phyloP scores from a whole-genome alignment of 2,888 invertebrate genomes.

The Cantharis rustica region DNA sequence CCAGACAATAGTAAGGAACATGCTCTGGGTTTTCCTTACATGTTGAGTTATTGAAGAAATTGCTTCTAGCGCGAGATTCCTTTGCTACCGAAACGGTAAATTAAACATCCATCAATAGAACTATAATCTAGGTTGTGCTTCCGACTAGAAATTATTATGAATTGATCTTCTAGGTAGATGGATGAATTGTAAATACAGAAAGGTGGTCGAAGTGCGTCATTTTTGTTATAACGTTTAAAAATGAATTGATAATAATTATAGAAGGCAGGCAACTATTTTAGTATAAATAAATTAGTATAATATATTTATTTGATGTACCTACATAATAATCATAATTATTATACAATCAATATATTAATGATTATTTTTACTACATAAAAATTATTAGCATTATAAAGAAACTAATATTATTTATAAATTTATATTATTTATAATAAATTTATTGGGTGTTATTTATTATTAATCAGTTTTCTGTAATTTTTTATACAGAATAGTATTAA shows the following conservation, averaged over 20 bases:
- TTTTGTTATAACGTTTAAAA: background rate
- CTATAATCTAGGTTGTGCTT: slow-evolving; percentile 40
- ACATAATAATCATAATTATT: too few relatives aligned
- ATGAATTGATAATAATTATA: background rate
- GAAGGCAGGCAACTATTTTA: background rate
- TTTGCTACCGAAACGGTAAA: slow-evolving; percentile 44
- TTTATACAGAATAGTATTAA: too few relatives aligned
- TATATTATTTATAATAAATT: too few relatives aligned
- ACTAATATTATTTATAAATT: too few relatives aligned
- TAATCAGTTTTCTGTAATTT: too few relatives aligned
- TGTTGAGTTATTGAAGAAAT: slow-evolving; percentile 30
- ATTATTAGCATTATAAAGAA: too few relatives aligned
- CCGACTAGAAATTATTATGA: slow-evolving; percentile 41
- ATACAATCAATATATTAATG: too few relatives aligned
- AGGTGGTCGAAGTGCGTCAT: background rate
- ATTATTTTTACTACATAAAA: too few relatives aligned
- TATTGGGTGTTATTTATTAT: too few relatives aligned
- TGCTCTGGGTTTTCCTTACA: slow-evolving; percentile 35
- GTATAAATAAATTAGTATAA: too few relatives aligned
- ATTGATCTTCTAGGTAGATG: slow-evolving; percentile 7
- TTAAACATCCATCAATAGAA: slow-evolving; percentile 49
- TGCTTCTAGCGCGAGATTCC: slow-evolving; percentile 38
- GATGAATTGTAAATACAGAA: slow-evolving; percentile 20
- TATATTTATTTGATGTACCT: too few relatives aligned
- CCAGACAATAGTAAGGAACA: slow-evolving; percentile 44